Conservation (phyloP, 1,140 invertebrate species). For the Prorops nasuta region DNA sequence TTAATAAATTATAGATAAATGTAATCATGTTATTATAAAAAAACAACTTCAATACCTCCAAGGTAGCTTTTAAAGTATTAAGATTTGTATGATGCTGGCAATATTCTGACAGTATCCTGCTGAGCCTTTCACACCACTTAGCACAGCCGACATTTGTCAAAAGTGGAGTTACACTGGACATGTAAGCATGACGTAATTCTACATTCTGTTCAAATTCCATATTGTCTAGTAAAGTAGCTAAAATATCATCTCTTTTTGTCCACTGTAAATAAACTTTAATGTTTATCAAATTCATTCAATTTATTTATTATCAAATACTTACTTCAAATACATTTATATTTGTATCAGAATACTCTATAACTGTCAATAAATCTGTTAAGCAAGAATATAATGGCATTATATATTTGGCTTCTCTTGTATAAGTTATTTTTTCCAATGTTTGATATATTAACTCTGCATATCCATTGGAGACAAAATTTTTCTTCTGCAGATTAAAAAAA, state of each 20-base stretch:
- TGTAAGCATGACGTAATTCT: slow-evolving; percentile 41
- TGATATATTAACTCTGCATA: slow-evolving; percentile 57
- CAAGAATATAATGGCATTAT: slow-evolving; percentile 44
- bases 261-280: slow-evolving; percentile 31
- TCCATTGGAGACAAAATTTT: slow-evolving; percentile 50
- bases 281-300: not conserved
- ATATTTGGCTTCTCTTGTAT: slow-evolving; percentile 48
- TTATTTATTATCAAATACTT: slow-evolving; percentile 5
- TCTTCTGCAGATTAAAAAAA: slow-evolving; percentile 38
- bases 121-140: slow-evolving; percentile 45
- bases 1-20: not conserved
- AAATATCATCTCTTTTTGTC: slow-evolving; percentile 43
- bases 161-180: slow-evolving; percentile 42
- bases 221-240: slow-evolving; percentile 39
- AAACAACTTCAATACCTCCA: slow-evolving; percentile 32
- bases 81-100: slow-evolving; percentile 47
- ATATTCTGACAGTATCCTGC: slow-evolving; percentile 43
- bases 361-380: slow-evolving; percentile 37
- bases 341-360: slow-evolving; percentile 32
- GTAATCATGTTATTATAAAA: not conserved
- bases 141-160: slow-evolving; percentile 40
- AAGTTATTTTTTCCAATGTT: slow-evolving; percentile 51
- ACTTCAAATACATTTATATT: slow-evolving; percentile 35
- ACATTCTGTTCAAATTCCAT: slow-evolving; percentile 48
- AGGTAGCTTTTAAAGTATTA: slow-evolving; percentile 39